Evolutionary conservation across 2,888 invertebrate species (phyloP).

Genomic region (Nasonia oneida): DNA sequence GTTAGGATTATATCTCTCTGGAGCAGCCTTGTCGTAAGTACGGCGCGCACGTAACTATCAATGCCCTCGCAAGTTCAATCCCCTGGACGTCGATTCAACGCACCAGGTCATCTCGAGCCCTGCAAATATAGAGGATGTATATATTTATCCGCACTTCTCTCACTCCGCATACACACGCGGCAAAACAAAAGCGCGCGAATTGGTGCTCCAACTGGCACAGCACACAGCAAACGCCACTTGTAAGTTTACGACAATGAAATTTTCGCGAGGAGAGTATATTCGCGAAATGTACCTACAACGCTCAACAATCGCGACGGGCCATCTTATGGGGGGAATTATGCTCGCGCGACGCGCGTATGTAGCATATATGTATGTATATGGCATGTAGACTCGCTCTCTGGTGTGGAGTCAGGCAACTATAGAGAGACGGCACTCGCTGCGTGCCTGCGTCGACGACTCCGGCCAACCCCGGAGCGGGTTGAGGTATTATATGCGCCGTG

Average conservation of each 20-base stretch:
- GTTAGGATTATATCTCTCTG: not conserved
- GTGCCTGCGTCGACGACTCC: too few relatives aligned
- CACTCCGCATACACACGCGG: not conserved
- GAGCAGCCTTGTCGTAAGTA: not conserved
- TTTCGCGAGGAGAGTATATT: not conserved
- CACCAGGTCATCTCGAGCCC: not conserved
- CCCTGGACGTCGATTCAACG: not conserved
- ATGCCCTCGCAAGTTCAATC: slow-evolving; percentile 21
- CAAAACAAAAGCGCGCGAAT: not conserved
- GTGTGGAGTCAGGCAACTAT: slow-evolving; percentile 41
- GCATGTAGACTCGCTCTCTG: slow-evolving; percentile 23
- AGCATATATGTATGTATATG: slow-evolving; percentile 9
- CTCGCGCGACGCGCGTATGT: too few relatives aligned
- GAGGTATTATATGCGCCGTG: not conserved
- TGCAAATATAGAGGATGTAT: not conserved
- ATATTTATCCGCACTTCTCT: not conserved
- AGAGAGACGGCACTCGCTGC: not conserved
- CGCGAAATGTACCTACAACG: slow-evolving; percentile 10
- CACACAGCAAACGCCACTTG: too few relatives aligned
- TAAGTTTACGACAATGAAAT: not conserved
- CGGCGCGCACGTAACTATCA: not conserved
- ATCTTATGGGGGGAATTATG: slow-evolving; percentile 16
- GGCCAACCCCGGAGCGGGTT: not conserved
- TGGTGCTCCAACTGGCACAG: too few relatives aligned
- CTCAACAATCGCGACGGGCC: slow-evolving; percentile 6